Evolutionary conservation across 2,888 invertebrate genomes (phyloP).

Genomic region (Drosophila quinaria): DNA sequence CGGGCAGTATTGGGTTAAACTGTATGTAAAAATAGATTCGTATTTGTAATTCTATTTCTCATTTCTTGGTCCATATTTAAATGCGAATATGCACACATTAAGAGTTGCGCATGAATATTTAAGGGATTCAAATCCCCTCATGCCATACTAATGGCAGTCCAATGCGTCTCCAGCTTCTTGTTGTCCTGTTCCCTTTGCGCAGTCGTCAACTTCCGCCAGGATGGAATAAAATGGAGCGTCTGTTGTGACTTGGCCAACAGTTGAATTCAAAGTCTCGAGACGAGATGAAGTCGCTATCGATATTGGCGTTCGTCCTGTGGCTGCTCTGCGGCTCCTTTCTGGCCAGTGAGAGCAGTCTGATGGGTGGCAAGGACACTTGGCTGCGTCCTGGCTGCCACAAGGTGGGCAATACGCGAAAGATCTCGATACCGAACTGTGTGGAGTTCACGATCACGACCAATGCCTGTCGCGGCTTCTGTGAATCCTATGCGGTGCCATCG

Average conservation of each 20-base stretch:
- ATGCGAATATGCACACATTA: constrained; percentile 21
- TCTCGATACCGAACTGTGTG: constrained; percentile 94
- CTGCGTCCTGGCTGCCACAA: constrained; percentile 92
- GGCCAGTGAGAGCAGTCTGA: constrained; percentile 26
- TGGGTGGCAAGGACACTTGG: constrained; percentile 87
- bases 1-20: background rate
- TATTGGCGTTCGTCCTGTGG: constrained; percentile 45
- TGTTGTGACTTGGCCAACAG: constrained; percentile 15
- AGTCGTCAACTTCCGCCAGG: constrained; percentile 27
- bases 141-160: constrained; percentile 36
- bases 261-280: constrained; percentile 15
- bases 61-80: background rate
- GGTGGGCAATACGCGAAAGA: constrained; percentile 92
- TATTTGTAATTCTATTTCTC: background rate
- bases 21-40: constrained; percentile 5
- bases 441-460: constrained; percentile 94
- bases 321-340: constrained; percentile 55
- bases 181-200: constrained; percentile 36
- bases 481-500: constrained; percentile 94
- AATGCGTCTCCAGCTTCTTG: constrained; percentile 19
- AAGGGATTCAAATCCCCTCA: background rate
- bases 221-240: constrained; percentile 38
- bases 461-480: constrained; percentile 95
- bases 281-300: constrained; percentile 50
- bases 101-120: constrained; percentile 40